A percentile compares a stretch with the other conserved stretches of the same genome.
phyloP scores from a whole-genome alignment of 1,140 invertebrate species.

The Pachyrhynchus sulphureomaculatus region DNA sequence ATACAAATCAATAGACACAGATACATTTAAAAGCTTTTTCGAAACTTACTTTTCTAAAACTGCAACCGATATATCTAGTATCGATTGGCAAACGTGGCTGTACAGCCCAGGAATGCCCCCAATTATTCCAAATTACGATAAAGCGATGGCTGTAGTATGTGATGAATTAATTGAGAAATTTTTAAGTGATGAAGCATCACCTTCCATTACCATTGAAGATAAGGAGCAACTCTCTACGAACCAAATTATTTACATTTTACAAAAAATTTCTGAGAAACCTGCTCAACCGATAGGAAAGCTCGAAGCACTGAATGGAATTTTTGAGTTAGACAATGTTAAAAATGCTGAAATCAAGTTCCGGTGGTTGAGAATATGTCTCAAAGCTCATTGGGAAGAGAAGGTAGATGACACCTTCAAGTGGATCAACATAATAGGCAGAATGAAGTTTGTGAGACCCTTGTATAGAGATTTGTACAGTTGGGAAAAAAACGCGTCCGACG shows the following conservation, averaged over 20 bases:
- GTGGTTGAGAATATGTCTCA: conserved; percentile 78
- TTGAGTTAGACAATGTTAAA: conserved; percentile 64
- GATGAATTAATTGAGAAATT: conserved; percentile 59
- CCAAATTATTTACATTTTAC: conserved; percentile 74
- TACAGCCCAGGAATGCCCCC: conserved; percentile 82
- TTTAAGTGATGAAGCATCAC: conserved; percentile 52
- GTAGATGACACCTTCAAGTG: conserved; percentile 70
- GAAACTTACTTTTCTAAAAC: conserved; percentile 74
- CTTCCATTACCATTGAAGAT: conserved; percentile 56
- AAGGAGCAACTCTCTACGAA: conserved; percentile 61
- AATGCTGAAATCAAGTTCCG: conserved; percentile 83
- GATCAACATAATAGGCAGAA: conserved; percentile 80
- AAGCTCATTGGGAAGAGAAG: conserved; percentile 66
- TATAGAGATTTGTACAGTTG: conserved; percentile 84
- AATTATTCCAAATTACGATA: conserved; percentile 79
- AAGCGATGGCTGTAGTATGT: conserved; percentile 66
- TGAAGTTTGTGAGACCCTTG: conserved; percentile 88
- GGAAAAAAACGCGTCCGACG: conserved; percentile 64
- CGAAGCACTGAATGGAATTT: conserved; percentile 64
- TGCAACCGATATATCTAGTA: conserved; percentile 50
- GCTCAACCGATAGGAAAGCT: conserved; percentile 55
- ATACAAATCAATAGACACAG: conserved; percentile 79
- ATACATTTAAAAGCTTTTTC: conserved; percentile 78
- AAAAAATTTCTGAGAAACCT: conserved; percentile 61
- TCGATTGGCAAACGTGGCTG: conserved; percentile 90